phyloP scores from a whole-genome alignment of 1,140 invertebrate species.

The Rhynchophorus ferrugineus region DNA sequence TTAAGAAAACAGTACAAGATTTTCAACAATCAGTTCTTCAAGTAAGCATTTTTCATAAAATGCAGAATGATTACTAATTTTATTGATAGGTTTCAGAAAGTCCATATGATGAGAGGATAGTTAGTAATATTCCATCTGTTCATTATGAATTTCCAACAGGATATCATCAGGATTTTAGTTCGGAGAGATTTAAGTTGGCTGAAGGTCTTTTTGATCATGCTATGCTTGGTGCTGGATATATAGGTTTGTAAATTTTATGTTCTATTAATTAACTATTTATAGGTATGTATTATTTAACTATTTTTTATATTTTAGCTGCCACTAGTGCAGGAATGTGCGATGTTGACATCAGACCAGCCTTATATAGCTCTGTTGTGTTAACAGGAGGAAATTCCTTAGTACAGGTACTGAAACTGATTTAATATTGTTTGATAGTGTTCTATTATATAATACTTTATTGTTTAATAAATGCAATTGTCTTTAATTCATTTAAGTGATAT shows the following conservation, averaged over 20 bases:
- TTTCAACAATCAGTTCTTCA: slow-evolving; percentile 75
- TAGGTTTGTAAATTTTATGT: slow-evolving; percentile 38
- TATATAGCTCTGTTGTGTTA: slow-evolving; percentile 86
- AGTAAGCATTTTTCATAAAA: too few relatives aligned
- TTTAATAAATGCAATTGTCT: background rate
- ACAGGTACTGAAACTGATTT: too few relatives aligned
- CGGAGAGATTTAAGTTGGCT: slow-evolving; percentile 79
- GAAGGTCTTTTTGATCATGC: slow-evolving; percentile 86
- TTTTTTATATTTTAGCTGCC: slow-evolving; percentile 61
- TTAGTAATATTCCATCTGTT: slow-evolving; percentile 72
- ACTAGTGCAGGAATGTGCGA: slow-evolving; percentile 91
- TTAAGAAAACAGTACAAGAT: slow-evolving; percentile 71
- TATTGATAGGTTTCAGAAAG: slow-evolving; percentile 63
- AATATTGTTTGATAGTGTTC: too few relatives aligned
- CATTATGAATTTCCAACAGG: slow-evolving; percentile 94
- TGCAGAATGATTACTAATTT: background rate
- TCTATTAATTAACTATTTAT: background rate
- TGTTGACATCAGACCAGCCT: slow-evolving; percentile 82
- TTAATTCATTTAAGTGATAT: background rate
- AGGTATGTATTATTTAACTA: slow-evolving; percentile 17
- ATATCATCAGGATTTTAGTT: slow-evolving; percentile 86
- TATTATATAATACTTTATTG: background rate
- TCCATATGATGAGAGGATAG: slow-evolving; percentile 74
- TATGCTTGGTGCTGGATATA: slow-evolving; percentile 69
- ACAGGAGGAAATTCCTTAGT: slow-evolving; percentile 82